Evolutionary conservation across 2,113 vertebrate species (phyloP), one percentile per base, ranked within the genome.

Genomic region (Astatotilapia flaviijosephi): DNA sequence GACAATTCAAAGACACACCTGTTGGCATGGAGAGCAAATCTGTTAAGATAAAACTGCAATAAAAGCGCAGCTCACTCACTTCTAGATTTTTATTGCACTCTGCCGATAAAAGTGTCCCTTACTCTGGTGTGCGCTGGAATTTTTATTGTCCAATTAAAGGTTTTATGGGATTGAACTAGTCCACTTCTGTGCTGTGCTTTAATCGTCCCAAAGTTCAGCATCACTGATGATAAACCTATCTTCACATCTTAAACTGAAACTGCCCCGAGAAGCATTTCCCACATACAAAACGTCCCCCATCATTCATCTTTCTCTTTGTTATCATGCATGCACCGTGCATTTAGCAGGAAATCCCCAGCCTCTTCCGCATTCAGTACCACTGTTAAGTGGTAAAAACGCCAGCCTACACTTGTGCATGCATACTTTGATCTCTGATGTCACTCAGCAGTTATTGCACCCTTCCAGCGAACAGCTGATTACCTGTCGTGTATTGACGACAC

Each of bases 391-490:
- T 17, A 53, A 85, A 21, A 82, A 80, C 12, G 19, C 7, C 45
- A 84, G 80, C 2, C 10, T 19, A 37, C 40, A 80, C 75, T 79
- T 55, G 58, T 5, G 45, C 65, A 84, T 42, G 81, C 60, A 4
- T 15, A 49, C 86, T 93, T 88, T 91, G 80, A 86, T 88, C 42
- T 83, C 12, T 4, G 49, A 40, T 85, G 86, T 88, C 82, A 53
- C 86, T 85, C 56, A 42, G 53, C 21, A 23, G 37, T 70, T 26
- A 47, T 85, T 35, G 35, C 35, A 35, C 86, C 85, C 83, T 82
- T 79, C 10, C 83, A 47, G 58, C 23, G 37, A 83, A 54, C 80
- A 7, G 23, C 88, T 93, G 87, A 85, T 93, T 90, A 86, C 79
- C 53, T 62, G 14, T 26, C 11, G 1, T 42, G 7, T 82, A 93